Base-by-base conservation (phyloP, 2,888 invertebrate species). In the Erpobdella octoculata region DNA sequence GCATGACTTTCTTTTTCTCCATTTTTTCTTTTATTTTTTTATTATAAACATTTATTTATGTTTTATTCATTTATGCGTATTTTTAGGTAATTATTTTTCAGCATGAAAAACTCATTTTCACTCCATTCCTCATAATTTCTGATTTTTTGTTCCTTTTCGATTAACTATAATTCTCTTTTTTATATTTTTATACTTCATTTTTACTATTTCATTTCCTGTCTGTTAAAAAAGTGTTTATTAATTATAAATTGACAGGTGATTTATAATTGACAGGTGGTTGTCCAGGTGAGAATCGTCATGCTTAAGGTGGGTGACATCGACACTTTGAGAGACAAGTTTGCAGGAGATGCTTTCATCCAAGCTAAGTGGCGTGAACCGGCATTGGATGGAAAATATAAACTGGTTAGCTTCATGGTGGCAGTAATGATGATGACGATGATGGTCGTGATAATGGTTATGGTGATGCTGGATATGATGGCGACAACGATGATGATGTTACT, bases 381-480 rank as follows among this genome's bases (percentile, higher is more conserved):
- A 9, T 18, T 62, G 62, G 62, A 62, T 62, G 62, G 62, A 62
- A 62, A 62, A 35, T 62, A 33, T 35, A 62, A 62, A 62, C 28
- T 35, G 62, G 62, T 62, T n/a, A 8, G 28, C 36, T 38, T 41
- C 38, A 38, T 53, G 61, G 36, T 71, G 65, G 62, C 53, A 61
- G 62, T 70, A 62, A 70, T 58, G 62, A 70, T 70, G 62, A 70
- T 61, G 62, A 70, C 41, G 61, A 71, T 65, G 71, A 48, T 65
- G 65, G 53, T 71, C 53, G 59, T 64, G 65, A 58, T 37, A 53
- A 68, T 65, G 65, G 58, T 53, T 37, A 53, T 71, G 65, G 58
- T 71, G 71, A 71, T 71, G 65, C 36, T 71, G 65, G 71, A 68
- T 73, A 65, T 62, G 72, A 71, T 65, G 64, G 53, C 62, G 72